Percentiles rank a stretch among this genome's conserved stretches.
These are phyloP conservation scores for Pseudorasbora parva DNA, from an alignment of 2,113 vertebrate genomes.

Conservation along the genomic window DNA sequence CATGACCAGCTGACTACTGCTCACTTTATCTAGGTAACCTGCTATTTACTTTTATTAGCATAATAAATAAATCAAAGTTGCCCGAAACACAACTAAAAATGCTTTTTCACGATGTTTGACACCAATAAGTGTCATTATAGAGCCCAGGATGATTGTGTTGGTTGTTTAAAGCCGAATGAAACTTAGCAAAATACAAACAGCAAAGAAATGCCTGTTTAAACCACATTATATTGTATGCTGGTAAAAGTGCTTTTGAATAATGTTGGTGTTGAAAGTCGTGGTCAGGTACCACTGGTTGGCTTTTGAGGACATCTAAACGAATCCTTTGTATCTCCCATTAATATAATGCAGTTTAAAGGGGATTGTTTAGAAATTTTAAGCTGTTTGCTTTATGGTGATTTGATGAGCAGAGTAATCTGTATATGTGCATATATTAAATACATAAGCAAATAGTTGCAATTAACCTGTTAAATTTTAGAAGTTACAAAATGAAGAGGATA, in stretches of 20 bases:
- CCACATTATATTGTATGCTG: not conserved
- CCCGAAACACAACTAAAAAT: too few relatives aligned
- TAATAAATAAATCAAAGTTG: not conserved
- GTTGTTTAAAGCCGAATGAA: not conserved
- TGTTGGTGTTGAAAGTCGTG: not conserved
- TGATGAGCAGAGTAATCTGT: slow-evolving; percentile 15
- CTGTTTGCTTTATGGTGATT: slow-evolving; percentile 13
- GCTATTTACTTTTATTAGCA: not conserved
- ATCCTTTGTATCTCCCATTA: not conserved
- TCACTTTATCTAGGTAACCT: too few relatives aligned
- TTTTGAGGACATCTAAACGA: not conserved
- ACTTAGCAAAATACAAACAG: not conserved
- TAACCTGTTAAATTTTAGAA: not conserved
- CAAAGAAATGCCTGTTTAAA: not conserved
- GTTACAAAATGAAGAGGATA: not conserved
- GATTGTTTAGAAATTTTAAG: slow-evolving; percentile 27
- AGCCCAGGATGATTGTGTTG: not conserved
- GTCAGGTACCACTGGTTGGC: not conserved
- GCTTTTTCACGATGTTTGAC: not conserved
- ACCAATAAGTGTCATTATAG: not conserved
- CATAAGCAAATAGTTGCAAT: not conserved
- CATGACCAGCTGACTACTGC: too few relatives aligned
- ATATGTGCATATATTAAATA: slow-evolving; percentile 5
- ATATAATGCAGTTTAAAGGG: slow-evolving; percentile 20
- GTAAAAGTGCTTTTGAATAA: not conserved